Evolutionary conservation across 2,888 invertebrate species (phyloP).

Genomic region (Phania funesta): DNA sequence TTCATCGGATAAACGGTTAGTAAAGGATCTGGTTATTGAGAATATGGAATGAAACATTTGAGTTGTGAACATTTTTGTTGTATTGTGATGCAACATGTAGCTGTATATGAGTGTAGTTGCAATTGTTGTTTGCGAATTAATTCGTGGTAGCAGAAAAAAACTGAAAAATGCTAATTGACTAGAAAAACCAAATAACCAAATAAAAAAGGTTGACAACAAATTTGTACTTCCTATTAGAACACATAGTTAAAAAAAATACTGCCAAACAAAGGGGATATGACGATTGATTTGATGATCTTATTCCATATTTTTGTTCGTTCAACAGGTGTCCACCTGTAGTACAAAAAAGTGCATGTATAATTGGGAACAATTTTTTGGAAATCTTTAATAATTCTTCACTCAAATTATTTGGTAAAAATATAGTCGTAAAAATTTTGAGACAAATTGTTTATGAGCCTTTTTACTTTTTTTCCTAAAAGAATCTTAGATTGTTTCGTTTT

Average conservation of each 20-base stretch:
- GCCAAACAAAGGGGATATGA: slow-evolving; percentile 1
- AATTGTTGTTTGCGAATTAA: slow-evolving; percentile 31
- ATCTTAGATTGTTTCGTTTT: too few relatives aligned
- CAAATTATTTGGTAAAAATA: too few relatives aligned
- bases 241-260: slow-evolving; percentile 17
- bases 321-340: too few relatives aligned
- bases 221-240: not conserved
- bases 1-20: slow-evolving; percentile 7
- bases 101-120: not conserved
- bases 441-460: too few relatives aligned
- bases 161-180: slow-evolving; percentile 17
- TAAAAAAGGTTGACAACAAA: slow-evolving; percentile 4
- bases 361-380: too few relatives aligned
- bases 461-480: too few relatives aligned
- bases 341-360: too few relatives aligned
- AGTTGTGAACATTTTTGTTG: slow-evolving; percentile 3
- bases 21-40: slow-evolving; percentile 20
- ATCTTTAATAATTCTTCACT: too few relatives aligned
- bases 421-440: too few relatives aligned
- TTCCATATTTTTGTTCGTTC: too few relatives aligned
- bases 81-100: not conserved
- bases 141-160: slow-evolving; percentile 27
- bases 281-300: too few relatives aligned
- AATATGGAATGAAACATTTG: slow-evolving; percentile 2
- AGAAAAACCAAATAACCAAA: slow-evolving; percentile 6